Conservation (phyloP, 2,797 vertebrate genomes). For the Caiman crocodilus region DNA sequence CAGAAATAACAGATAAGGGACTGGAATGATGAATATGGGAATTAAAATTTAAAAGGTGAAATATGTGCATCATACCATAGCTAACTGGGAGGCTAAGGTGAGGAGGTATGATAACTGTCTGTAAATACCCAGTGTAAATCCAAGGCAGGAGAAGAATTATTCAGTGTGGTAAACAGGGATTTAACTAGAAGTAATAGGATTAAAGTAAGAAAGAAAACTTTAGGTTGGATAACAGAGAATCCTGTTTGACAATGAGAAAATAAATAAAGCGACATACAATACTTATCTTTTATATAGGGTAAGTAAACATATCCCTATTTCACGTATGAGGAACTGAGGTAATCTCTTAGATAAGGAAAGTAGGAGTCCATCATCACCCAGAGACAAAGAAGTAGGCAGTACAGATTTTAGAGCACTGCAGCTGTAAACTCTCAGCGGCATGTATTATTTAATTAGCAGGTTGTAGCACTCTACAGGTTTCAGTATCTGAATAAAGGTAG, state of each 20-base stretch:
- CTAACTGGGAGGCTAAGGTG: not conserved
- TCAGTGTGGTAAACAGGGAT: conserved; percentile 26
- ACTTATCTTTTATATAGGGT: not conserved
- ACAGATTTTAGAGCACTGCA: not conserved
- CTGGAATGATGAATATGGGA: not conserved
- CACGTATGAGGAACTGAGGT: not conserved
- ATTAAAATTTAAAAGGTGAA: not conserved
- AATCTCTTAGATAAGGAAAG: not conserved
- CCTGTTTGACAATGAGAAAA: conserved; percentile 5
- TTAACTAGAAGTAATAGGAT: conserved; percentile 13
- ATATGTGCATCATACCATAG: not conserved
- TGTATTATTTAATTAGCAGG: not conserved
- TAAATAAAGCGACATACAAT: conserved; percentile 14
- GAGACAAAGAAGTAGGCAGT: not conserved
- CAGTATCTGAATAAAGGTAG: not conserved
- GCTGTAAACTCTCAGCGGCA: not conserved
- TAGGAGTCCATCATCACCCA: not conserved
- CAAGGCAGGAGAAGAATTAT: conserved; percentile 6
- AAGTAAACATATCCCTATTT: not conserved
- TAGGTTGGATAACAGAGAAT: conserved; percentile 3
- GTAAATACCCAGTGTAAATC: conserved; percentile 25
- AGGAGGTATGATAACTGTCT: not conserved
- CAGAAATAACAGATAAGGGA: not conserved
- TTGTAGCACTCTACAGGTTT: not conserved
- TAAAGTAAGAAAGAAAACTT: conserved; percentile 44